These are phyloP conservation scores for Corythoichthys haematopterus DNA, from an alignment of 2,113 vertebrate genomes.

Conservation along the genomic window DNA sequence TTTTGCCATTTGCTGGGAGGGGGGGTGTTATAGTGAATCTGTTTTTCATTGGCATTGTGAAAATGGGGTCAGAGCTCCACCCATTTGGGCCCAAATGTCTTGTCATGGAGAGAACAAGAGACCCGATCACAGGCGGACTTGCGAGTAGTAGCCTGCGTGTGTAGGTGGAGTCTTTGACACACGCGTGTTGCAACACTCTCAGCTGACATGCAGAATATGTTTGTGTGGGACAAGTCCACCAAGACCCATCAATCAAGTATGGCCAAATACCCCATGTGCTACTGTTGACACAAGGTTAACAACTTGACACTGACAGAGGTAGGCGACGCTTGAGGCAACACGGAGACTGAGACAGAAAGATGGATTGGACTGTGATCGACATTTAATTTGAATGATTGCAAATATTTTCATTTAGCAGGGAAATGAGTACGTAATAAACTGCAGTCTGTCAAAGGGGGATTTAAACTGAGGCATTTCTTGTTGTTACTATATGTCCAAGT, in stretches of 20 bases:
- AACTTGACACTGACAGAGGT: slow-evolving; percentile 77
- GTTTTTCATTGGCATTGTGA: slow-evolving; percentile 27
- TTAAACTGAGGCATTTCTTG: slow-evolving; percentile 16
- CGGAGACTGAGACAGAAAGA: slow-evolving; percentile 45
- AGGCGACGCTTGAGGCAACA: slow-evolving; percentile 54
- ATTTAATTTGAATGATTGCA: slow-evolving; percentile 69
- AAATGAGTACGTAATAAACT: slow-evolving; percentile 50
- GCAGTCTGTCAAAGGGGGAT: slow-evolving; percentile 8
- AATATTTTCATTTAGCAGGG: slow-evolving; percentile 63
- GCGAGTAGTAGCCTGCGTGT: slow-evolving; percentile 15
- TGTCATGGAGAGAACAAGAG: slow-evolving; percentile 21
- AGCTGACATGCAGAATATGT: slow-evolving; percentile 74
- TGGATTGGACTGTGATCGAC: slow-evolving; percentile 63
- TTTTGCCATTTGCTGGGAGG: slow-evolving; percentile 36
- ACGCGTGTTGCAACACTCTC: slow-evolving; percentile 55
- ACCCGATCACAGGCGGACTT: slow-evolving; percentile 25
- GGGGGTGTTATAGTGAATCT: slow-evolving; percentile 11
- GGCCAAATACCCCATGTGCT: slow-evolving; percentile 68
- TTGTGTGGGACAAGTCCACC: slow-evolving; percentile 71
- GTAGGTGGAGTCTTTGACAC: slow-evolving; percentile 52
- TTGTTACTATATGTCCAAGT: slow-evolving; percentile 12
- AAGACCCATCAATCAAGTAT: slow-evolving; percentile 77
- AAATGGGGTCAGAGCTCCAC: slow-evolving; percentile 56
- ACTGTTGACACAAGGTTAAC: slow-evolving; percentile 79
- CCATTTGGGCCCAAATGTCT: slow-evolving; percentile 44